phyloP scores from a whole-genome alignment of 2,797 vertebrate species.

The Falco rusticolus region DNA sequence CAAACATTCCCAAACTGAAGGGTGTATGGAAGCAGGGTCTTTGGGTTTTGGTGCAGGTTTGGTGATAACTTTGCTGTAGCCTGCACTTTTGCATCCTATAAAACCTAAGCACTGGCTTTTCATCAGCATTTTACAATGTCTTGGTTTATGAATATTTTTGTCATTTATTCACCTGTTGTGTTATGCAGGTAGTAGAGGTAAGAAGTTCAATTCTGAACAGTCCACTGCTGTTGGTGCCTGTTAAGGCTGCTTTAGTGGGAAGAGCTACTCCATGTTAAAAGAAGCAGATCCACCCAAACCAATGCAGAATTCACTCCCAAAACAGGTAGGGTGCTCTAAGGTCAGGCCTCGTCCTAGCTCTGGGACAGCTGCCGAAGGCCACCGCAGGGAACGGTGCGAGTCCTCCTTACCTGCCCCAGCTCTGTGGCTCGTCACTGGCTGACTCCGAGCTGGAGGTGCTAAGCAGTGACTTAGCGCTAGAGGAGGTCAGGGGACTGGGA shows the following conservation, averaged over 20 bases:
- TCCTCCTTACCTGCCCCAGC: rapidly evolving
- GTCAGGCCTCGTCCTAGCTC: neutral
- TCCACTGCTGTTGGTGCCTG: neutral
- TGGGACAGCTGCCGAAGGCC: neutral
- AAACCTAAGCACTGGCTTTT: neutral
- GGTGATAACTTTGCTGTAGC: neutral
- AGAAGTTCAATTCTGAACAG: neutral
- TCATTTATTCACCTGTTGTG: neutral
- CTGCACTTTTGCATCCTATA: neutral
- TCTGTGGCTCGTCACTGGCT: rapidly evolving
- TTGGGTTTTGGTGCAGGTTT: neutral
- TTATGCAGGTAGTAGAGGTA: neutral
- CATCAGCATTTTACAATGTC: neutral
- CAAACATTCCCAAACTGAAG: neutral
- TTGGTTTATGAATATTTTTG: neutral
- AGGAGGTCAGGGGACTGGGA: neutral
- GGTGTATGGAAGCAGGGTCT: neutral
- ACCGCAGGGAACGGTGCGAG: rapidly evolving
- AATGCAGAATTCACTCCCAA: neutral
- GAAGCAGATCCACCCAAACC: neutral
- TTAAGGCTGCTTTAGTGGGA: neutral
- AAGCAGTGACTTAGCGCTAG: neutral
- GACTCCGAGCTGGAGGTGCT: rapidly evolving
- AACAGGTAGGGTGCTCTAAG: neutral
- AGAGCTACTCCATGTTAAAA: neutral